Evolutionary conservation across 2,113 vertebrate genomes (phyloP).

Genomic region (Cairina moschata): DNA sequence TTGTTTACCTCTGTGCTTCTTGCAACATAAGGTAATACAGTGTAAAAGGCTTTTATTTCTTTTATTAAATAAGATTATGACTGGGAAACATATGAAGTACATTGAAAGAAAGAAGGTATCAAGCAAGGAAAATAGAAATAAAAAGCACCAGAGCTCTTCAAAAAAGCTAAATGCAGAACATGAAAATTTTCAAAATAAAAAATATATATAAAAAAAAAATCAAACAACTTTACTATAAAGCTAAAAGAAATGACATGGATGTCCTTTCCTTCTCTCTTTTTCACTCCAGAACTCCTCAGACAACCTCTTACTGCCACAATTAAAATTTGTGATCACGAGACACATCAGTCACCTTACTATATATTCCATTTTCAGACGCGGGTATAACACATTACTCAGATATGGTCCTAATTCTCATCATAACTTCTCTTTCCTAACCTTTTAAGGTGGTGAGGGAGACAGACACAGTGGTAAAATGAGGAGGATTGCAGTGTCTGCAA

Average conservation of each 20-base stretch:
- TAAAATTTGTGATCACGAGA: background rate
- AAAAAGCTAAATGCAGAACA: background rate
- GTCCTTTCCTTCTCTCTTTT: background rate
- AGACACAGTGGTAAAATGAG: background rate
- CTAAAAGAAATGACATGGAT: rapidly evolving
- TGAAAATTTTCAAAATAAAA: background rate
- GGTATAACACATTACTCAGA: background rate
- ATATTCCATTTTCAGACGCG: background rate
- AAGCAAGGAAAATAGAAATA: background rate
- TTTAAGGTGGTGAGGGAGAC: background rate
- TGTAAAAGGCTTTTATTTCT: background rate
- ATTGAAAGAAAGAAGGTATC: background rate
- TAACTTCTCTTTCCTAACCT: background rate
- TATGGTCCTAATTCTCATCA: background rate
- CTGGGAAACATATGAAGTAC: background rate
- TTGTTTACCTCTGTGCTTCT: background rate
- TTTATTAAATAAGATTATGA: background rate
- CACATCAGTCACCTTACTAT: background rate
- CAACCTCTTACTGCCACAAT: no score
- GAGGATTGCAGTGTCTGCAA: rapidly evolving
- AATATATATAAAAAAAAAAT: background rate
- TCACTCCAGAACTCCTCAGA: background rate
- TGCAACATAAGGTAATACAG: background rate
- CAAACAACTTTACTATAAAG: background rate
- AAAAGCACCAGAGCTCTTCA: background rate